Evolutionary conservation across 2,888 invertebrate species (phyloP).

Genomic region (Osmoderma eremita): DNA sequence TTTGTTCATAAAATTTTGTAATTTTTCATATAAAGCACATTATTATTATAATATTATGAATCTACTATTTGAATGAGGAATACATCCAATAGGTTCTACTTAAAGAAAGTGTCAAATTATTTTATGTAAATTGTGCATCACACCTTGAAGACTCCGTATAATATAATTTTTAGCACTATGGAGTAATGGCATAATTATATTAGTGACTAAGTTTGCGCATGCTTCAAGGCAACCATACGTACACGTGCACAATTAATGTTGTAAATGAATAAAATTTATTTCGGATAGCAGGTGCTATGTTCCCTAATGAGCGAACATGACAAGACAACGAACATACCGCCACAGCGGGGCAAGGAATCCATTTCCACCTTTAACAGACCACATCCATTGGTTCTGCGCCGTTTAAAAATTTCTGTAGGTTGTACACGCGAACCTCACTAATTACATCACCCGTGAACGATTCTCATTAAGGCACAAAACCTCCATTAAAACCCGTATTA

Average conservation of each 20-base stretch:
- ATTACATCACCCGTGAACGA: constrained; percentile 35
- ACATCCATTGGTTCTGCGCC: constrained; percentile 3
- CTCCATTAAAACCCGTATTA: constrained; percentile 33
- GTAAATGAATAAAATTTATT: constrained; percentile 14
- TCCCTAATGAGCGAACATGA: constrained; percentile 7
- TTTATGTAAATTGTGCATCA: no score
- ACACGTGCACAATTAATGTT: not conserved
- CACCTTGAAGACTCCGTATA: no score
- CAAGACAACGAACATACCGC: constrained; percentile 12
- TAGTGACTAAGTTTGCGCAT: no score
- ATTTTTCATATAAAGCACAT: no score
- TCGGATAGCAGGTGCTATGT: constrained; percentile 10
- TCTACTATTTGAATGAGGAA: no score
- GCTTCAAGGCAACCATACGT: not conserved
- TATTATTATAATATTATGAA: no score
- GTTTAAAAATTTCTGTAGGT: constrained; percentile 2
- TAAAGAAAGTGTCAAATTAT: no score
- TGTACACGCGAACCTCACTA: constrained; percentile 31
- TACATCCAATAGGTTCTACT: no score
- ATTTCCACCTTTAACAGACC: not conserved
- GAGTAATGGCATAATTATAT: no score
- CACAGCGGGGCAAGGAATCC: not conserved
- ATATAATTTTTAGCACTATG: no score
- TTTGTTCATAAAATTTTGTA: no score
- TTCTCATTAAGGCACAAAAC: constrained; percentile 34